Conservation (phyloP, 2,888 invertebrate genomes). For the Lymantria monacha region DNA sequence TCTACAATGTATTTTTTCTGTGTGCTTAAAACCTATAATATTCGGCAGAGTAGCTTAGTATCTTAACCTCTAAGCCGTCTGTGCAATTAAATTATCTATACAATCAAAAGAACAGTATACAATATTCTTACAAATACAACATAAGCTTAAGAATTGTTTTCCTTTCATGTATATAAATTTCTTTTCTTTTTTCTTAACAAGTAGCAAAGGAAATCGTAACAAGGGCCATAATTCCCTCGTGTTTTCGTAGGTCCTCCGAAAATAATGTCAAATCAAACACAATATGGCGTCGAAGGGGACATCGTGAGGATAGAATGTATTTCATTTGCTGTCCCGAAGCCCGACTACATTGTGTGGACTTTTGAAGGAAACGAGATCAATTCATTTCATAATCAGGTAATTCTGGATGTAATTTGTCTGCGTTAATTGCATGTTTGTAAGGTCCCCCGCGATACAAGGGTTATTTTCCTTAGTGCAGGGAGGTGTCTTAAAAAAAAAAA, state of each 20-base stretch:
- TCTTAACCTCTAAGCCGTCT: no score
- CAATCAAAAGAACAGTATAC: no score
- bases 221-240: constrained; percentile 3
- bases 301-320: constrained; percentile 92
- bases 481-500: no score
- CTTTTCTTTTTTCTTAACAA: neutral
- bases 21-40: no score
- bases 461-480: no score
- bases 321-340: constrained; percentile 94
- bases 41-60: no score
- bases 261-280: constrained; percentile 90
- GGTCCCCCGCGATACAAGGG: no score
- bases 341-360: constrained; percentile 93
- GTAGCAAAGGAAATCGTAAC: neutral
- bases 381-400: constrained; percentile 83
- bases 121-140: neutral
- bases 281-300: constrained; percentile 91
- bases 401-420: no score
- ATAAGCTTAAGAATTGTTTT: neutral
- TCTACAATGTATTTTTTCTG: no score
- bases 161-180: neutral
- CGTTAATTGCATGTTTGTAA: constrained; percentile 8
- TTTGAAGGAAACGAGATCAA: constrained; percentile 92
- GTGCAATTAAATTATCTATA: no score
- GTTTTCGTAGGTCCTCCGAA: constrained; percentile 85